Conservation (phyloP, 2,797 vertebrate species). For the Pantherophis alleghaniensis region DNA sequence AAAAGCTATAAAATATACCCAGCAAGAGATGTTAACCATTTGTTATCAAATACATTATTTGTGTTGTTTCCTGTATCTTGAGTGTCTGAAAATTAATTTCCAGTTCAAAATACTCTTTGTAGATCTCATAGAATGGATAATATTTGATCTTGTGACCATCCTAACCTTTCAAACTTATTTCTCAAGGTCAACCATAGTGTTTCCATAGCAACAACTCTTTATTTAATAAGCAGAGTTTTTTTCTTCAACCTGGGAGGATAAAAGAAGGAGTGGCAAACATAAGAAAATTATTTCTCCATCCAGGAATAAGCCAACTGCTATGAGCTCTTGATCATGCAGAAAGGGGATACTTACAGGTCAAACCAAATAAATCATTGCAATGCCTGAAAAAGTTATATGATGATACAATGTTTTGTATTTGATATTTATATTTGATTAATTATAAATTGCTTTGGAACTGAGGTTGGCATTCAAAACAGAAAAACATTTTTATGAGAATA, state of each 20-base stretch:
- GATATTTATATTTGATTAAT: background rate
- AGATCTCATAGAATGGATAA: background rate
- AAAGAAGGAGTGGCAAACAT: background rate
- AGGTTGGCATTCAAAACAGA: background rate
- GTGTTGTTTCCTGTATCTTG: background rate
- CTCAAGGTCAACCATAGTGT: background rate
- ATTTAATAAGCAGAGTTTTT: background rate
- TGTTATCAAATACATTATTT: background rate
- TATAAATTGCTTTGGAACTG: background rate
- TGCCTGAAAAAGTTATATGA: background rate
- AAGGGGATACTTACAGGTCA: background rate
- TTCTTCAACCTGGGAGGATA: background rate
- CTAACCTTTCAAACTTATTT: background rate
- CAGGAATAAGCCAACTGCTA: background rate
- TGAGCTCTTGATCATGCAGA: background rate
- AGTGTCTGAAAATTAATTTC: background rate
- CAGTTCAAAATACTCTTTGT: background rate
- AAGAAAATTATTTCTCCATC: conserved; percentile 4
- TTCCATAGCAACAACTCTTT: background rate
- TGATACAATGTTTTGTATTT: background rate
- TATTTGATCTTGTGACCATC: background rate
- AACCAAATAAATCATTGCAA: background rate
- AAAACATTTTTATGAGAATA: background rate
- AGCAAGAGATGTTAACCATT: background rate
- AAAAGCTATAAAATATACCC: background rate